Conservation (phyloP, 2,797 vertebrate species). For the Psittacula echo region DNA sequence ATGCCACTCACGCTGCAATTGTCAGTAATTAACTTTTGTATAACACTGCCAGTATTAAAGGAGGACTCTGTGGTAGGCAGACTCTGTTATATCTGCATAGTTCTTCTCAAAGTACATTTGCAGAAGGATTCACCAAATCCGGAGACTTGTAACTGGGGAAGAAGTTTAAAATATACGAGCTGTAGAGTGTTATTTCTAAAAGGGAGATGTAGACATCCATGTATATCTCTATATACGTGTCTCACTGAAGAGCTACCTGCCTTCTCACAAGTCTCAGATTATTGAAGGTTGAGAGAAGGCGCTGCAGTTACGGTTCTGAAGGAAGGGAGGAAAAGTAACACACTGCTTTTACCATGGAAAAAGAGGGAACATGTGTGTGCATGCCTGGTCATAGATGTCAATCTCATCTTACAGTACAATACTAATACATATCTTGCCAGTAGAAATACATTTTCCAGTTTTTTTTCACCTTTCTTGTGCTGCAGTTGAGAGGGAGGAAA, state of each 20-base stretch:
- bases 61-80: background rate
- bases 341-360: background rate
- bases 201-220: background rate
- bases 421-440: constrained; percentile 40
- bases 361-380: constrained; percentile 39
- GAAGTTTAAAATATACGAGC: constrained; percentile 58
- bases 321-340: constrained; percentile 1
- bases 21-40: constrained; percentile 51
- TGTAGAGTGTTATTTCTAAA: background rate
- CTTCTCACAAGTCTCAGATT: constrained; percentile 64
- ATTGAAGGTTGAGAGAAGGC: constrained; percentile 53
- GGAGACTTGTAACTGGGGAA: constrained; percentile 35
- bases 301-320: constrained; percentile 16
- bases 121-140: constrained; percentile 14
- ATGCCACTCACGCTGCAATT: constrained; percentile 42
- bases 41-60: background rate
- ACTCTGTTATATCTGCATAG: background rate
- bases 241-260: constrained; percentile 62
- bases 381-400: constrained; percentile 57
- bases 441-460: constrained; percentile 33
- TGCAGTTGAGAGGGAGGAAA: constrained; percentile 30
- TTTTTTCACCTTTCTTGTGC: constrained; percentile 53
- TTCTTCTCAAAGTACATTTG: background rate
- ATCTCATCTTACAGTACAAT: constrained; percentile 27
- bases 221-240: background rate